A percentile compares a stretch with the other conserved stretches of the same genome.
These are phyloP conservation scores for Dolomedes plantarius DNA, from an alignment of 2,888 invertebrate species.

Conservation along the genomic window DNA sequence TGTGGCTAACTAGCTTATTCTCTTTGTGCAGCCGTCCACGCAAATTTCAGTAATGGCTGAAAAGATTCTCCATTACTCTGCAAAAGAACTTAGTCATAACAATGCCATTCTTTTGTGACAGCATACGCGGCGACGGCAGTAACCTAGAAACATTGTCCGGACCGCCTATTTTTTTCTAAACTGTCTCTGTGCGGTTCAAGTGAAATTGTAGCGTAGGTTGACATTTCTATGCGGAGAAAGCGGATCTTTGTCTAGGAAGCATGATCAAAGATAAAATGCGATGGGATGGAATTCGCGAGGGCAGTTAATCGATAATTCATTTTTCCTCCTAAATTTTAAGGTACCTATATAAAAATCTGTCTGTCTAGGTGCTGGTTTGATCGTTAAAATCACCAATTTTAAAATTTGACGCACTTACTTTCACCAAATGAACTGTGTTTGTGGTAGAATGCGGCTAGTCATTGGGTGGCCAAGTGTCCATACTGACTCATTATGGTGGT, in stretches of 20 bases:
- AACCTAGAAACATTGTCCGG: background rate
- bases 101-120: slow-evolving; percentile 4
- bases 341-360: no score
- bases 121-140: background rate
- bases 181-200: no score
- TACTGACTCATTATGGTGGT: no score
- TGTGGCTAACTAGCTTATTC: background rate
- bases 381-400: no score
- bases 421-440: no score
- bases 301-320: no score
- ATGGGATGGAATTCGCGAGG: background rate
- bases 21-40: background rate
- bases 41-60: background rate
- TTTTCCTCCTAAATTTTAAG: no score
- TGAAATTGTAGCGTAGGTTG: background rate
- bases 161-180: background rate
- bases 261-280: background rate
- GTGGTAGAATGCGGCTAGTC: no score
- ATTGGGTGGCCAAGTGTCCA: no score
- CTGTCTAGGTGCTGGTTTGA: no score
- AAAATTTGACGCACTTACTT: no score
- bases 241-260: background rate
- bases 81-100: background rate
- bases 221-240: background rate
- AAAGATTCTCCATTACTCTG: background rate